Percentiles rank a stretch among this genome's conserved stretches.
phyloP scores from a whole-genome alignment of 2,113 vertebrate genomes.

The Rhizomys pruinosus region DNA sequence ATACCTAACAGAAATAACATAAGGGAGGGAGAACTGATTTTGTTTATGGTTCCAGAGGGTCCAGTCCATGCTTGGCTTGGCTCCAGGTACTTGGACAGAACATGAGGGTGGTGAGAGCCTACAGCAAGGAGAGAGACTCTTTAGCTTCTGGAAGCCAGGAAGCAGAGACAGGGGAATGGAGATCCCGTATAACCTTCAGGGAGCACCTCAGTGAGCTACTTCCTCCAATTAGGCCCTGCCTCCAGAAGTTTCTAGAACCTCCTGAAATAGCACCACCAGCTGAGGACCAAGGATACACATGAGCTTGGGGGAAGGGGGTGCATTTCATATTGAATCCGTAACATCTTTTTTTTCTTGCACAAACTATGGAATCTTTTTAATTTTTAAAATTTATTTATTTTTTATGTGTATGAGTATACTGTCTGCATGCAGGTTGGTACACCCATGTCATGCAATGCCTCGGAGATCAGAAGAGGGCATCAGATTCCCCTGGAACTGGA shows the following conservation, averaged over 20 bases:
- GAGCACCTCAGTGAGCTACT: neutral
- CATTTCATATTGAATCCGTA: neutral
- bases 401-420: no score
- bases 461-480: no score
- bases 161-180: neutral
- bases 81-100: neutral
- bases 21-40: neutral
- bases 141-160: neutral
- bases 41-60: neutral
- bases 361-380: no score
- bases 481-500: no score
- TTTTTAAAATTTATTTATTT: no score
- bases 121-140: neutral
- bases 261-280: neutral
- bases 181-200: neutral
- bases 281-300: neutral
- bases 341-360: no score
- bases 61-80: neutral
- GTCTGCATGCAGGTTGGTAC: no score
- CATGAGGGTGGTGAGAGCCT: neutral
- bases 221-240: neutral
- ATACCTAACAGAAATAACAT: neutral
- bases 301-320: no score
- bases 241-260: neutral
- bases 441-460: no score